Evolutionary conservation across 2,888 invertebrate species (phyloP).

Genomic region (Eupithecia pulchellata): DNA sequence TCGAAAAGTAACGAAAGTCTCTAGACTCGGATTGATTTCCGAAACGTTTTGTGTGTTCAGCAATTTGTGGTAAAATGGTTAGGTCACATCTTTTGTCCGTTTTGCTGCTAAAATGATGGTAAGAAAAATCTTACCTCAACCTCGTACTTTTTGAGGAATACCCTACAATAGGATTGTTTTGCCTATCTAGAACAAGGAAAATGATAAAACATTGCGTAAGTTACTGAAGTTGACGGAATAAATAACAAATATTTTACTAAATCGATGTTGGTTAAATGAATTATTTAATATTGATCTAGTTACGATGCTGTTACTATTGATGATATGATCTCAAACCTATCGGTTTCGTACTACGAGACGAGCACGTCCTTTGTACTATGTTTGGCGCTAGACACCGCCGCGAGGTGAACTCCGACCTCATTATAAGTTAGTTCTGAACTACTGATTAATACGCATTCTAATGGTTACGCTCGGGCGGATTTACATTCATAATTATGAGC

Average conservation of each 20-base stretch:
- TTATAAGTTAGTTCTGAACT: slow-evolving; percentile 17
- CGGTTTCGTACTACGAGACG: not conserved
- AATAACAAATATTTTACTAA: not conserved
- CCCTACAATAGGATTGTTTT: too few relatives aligned
- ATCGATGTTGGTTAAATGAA: not conserved
- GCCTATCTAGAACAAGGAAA: too few relatives aligned
- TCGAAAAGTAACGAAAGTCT: not conserved
- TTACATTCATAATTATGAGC: not conserved
- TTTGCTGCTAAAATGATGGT: not conserved
- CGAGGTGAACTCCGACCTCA: slow-evolving; percentile 21
- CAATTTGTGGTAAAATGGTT: too few relatives aligned
- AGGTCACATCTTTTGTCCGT: not conserved
- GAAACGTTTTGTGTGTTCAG: too few relatives aligned
- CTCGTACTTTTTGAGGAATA: too few relatives aligned
- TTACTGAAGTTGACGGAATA: too few relatives aligned
- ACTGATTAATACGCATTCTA: slow-evolving; percentile 14
- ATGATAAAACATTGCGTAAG: too few relatives aligned
- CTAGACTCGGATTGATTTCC: not conserved
- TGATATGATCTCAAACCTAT: slow-evolving; percentile 1
- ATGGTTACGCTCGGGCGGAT: not conserved
- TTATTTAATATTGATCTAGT: not conserved
- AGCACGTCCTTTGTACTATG: not conserved
- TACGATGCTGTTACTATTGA: not conserved
- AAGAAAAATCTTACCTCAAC: too few relatives aligned
- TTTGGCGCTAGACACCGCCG: not conserved